phyloP scores from a whole-genome alignment of 2,113 vertebrate genomes.

The Danio rerio region DNA sequence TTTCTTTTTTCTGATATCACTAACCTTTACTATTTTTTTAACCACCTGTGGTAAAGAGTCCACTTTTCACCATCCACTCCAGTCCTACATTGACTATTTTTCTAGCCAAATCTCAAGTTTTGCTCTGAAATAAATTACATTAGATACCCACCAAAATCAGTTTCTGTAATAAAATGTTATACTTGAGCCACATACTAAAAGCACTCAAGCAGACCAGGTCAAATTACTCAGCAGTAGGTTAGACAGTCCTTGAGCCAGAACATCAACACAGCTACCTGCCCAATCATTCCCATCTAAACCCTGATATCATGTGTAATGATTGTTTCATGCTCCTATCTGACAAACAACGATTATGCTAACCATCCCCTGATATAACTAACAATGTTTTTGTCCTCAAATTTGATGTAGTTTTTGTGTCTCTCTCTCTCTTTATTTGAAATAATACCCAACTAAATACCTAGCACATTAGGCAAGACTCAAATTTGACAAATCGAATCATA shows the following conservation, averaged over 20 bases:
- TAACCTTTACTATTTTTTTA: not conserved
- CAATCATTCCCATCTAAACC: constrained; percentile 18
- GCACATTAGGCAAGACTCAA: not conserved
- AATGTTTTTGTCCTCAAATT: not conserved
- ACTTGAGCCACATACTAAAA: not conserved
- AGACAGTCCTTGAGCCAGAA: constrained; percentile 36
- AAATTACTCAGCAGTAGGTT: constrained; percentile 41
- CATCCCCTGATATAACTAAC: not conserved
- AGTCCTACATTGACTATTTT: not conserved
- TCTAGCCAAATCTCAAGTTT: not conserved
- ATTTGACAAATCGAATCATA: not conserved
- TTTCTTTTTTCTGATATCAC: not conserved
- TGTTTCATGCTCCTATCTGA: constrained; percentile 5
- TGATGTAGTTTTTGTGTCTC: not conserved
- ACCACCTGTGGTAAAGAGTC: not conserved
- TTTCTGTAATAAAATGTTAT: not conserved
- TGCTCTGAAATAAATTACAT: not conserved
- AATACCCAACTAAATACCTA: not conserved
- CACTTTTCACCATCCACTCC: constrained; percentile 4
- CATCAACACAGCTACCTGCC: constrained; percentile 33
- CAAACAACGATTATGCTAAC: constrained; percentile 14
- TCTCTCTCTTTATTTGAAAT: not conserved
- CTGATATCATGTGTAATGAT: constrained; percentile 37
- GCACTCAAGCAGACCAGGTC: constrained; percentile 32
- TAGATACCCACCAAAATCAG: not conserved